These are phyloP conservation scores for Tenthredo mesomela DNA, from an alignment of 2,888 invertebrate genomes.

Conservation along the genomic window DNA sequence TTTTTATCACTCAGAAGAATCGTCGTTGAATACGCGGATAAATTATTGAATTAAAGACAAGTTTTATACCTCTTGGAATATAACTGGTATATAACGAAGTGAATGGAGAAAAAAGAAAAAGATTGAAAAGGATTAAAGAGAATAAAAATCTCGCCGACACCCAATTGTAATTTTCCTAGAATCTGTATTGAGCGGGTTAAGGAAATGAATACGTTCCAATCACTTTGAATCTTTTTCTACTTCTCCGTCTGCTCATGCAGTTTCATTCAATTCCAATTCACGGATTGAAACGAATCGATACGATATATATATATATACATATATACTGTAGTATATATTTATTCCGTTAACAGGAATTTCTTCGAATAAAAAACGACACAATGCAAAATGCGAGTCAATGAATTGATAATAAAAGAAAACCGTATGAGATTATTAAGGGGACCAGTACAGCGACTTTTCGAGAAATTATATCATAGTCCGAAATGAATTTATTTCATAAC, in stretches of 20 bases:
- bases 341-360: neutral
- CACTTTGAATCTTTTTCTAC: neutral
- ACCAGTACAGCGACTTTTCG: too few relatives aligned
- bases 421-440: neutral
- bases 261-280: conserved; percentile 1
- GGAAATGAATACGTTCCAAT: conserved; percentile 7
- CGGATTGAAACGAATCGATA: neutral
- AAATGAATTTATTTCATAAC: too few relatives aligned
- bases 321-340: neutral
- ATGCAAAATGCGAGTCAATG: neutral
- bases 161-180: neutral
- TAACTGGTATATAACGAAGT: neutral
- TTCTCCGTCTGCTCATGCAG: neutral
- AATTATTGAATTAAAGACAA: neutral
- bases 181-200: conserved; percentile 8
- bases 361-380: neutral
- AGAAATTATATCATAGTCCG: too few relatives aligned
- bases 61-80: neutral
- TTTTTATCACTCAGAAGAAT: neutral
- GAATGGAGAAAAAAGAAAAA: neutral
- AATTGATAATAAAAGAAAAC: neutral
- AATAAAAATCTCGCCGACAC: neutral
- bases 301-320: neutral
- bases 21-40: neutral
- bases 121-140: neutral